Evolutionary conservation across 2,888 invertebrate species (phyloP).

Genomic region (Erannis defoliaria): DNA sequence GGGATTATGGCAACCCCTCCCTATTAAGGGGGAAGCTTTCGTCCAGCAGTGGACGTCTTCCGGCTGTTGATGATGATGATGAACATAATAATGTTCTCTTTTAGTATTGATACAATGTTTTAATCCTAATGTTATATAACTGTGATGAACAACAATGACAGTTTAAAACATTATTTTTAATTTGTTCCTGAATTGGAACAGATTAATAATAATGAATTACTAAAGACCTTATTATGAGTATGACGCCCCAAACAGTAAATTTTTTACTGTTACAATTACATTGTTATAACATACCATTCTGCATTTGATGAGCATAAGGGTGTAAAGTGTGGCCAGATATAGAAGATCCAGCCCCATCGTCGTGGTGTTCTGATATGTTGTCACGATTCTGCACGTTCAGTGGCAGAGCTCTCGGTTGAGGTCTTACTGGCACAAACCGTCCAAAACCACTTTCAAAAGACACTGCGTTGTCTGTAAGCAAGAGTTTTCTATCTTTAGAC

Average conservation of each 20-base stretch:
- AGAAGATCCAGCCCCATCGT: constrained; percentile 71
- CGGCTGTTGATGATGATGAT: no score
- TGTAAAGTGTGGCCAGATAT: constrained; percentile 74
- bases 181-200: no score
- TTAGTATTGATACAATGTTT: no score
- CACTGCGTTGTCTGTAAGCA: constrained; percentile 71
- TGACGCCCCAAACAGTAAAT: neutral
- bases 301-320: constrained; percentile 80
- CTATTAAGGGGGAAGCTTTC: no score
- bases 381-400: constrained; percentile 79
- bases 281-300: constrained; percentile 72
- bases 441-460: constrained; percentile 82
- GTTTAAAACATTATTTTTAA: no score
- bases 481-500: neutral
- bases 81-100: no score
- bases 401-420: constrained; percentile 79
- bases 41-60: no score
- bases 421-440: constrained; percentile 83
- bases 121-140: no score
- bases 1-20: no score
- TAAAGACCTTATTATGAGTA: neutral
- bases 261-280: neutral
- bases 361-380: constrained; percentile 72
- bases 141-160: no score
- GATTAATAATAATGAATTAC: no score